phyloP scores from a whole-genome alignment of 1,140 invertebrate species.

The Spodoptera frugiperda region DNA sequence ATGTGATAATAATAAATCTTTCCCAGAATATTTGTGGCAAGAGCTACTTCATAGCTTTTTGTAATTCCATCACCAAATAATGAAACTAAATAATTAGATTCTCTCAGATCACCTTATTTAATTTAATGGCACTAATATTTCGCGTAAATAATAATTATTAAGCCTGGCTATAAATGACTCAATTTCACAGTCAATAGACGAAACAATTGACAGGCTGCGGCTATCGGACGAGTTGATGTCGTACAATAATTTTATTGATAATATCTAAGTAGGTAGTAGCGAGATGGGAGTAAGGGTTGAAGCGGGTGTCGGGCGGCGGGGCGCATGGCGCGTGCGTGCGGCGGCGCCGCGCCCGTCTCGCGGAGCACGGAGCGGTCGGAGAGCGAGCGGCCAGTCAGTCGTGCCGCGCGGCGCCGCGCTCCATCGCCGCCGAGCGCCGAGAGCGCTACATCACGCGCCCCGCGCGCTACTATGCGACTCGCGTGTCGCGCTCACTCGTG shows the following conservation, averaged over 20 bases:
- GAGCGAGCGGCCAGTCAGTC: slow-evolving; percentile 78
- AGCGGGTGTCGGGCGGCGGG: slow-evolving; percentile 49
- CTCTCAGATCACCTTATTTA: not conserved
- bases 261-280: slow-evolving; percentile 81
- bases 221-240: slow-evolving; percentile 73
- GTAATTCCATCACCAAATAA: not conserved
- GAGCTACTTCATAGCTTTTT: not conserved
- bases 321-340: slow-evolving; percentile 68
- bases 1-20: not conserved
- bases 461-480: slow-evolving; percentile 73
- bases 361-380: slow-evolving; percentile 36
- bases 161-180: slow-evolving; percentile 29
- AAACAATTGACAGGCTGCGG: slow-evolving; percentile 69
- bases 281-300: slow-evolving; percentile 77
- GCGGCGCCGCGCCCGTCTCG: slow-evolving; percentile 71
- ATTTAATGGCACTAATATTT: not conserved
- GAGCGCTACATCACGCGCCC: slow-evolving; percentile 60
- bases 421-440: slow-evolving; percentile 55
- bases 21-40: not conserved
- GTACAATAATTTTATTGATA: slow-evolving; percentile 85
- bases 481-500: slow-evolving; percentile 83
- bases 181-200: slow-evolving; percentile 58
- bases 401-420: slow-evolving; percentile 73
- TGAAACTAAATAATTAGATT: not conserved
- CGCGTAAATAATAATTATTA: not conserved